A percentile compares a stretch with the other conserved stretches of the same genome.
Conservation (phyloP, 2,113 vertebrate genomes). For the Peromyscus maniculatus region DNA sequence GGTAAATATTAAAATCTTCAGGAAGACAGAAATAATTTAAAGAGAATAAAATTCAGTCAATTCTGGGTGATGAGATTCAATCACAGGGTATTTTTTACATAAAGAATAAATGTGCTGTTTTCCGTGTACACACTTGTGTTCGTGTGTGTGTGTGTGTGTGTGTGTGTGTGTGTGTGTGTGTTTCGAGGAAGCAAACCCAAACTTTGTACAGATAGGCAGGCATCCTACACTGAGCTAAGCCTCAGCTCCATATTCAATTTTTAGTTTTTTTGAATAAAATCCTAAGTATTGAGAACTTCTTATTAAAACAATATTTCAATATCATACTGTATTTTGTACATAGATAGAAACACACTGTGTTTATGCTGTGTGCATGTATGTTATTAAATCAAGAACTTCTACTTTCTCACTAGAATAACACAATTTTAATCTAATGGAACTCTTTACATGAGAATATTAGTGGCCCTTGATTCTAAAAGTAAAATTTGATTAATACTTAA, state of each 20-base stretch:
- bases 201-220: not conserved
- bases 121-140: too few relatives aligned
- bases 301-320: slow-evolving; percentile 27
- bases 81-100: not conserved
- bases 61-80: not conserved
- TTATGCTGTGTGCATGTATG: not conserved
- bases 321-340: slow-evolving; percentile 14
- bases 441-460: slow-evolving; percentile 78
- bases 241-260: not conserved
- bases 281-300: slow-evolving; percentile 14
- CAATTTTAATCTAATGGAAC: slow-evolving; percentile 83
- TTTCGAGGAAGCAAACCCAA: not conserved
- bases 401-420: slow-evolving; percentile 79
- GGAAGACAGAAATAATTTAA: slow-evolving; percentile 76
- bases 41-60: slow-evolving; percentile 12
- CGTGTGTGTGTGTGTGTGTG: not conserved
- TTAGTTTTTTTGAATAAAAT: slow-evolving; percentile 38
- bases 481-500: slow-evolving; percentile 87
- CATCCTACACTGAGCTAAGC: not conserved
- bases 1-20: slow-evolving; percentile 67
- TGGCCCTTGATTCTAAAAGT: slow-evolving; percentile 84
- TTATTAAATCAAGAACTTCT: slow-evolving; percentile 75
- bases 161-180: not conserved
- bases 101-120: not conserved
- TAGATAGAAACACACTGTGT: not conserved